Conservation (phyloP, 2,797 vertebrate genomes). For the Tragelaphus oryx region DNA sequence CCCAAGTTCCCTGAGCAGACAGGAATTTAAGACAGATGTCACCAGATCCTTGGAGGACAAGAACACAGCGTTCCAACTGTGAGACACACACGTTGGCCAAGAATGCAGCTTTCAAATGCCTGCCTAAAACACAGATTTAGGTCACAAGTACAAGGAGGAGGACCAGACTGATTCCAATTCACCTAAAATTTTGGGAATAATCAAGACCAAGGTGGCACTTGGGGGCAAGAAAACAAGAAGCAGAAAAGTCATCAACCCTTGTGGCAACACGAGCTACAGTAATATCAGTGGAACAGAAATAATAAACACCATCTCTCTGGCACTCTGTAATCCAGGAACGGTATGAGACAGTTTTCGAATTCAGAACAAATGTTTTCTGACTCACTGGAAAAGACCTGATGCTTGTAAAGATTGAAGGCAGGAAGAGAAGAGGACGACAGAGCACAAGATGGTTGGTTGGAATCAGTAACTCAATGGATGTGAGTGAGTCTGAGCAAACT, state of each 20-base stretch:
- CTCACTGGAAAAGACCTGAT: not conserved
- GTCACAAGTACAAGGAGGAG: not conserved
- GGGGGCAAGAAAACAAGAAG: not conserved
- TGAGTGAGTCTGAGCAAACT: not conserved
- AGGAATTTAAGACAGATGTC: conserved; percentile 17
- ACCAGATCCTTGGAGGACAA: not conserved
- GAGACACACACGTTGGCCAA: not conserved
- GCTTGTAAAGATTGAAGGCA: not conserved
- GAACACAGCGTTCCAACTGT: not conserved
- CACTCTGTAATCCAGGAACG: not conserved
- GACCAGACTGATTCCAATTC: not conserved
- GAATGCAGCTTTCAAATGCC: not conserved
- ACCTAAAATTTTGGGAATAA: not conserved
- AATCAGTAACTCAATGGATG: not conserved
- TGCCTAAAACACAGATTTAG: not conserved
- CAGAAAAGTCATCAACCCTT: not conserved
- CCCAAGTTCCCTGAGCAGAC: not conserved
- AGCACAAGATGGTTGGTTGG: not conserved
- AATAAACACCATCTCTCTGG: not conserved
- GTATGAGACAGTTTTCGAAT: not conserved
- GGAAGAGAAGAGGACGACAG: not conserved
- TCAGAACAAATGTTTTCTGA: not conserved
- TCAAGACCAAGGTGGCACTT: not conserved
- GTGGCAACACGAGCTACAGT: not conserved
- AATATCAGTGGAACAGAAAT: not conserved